These are phyloP conservation scores for Sinotaia quadrata DNA, from an alignment of 2,888 invertebrate species.

Conservation along the genomic window DNA sequence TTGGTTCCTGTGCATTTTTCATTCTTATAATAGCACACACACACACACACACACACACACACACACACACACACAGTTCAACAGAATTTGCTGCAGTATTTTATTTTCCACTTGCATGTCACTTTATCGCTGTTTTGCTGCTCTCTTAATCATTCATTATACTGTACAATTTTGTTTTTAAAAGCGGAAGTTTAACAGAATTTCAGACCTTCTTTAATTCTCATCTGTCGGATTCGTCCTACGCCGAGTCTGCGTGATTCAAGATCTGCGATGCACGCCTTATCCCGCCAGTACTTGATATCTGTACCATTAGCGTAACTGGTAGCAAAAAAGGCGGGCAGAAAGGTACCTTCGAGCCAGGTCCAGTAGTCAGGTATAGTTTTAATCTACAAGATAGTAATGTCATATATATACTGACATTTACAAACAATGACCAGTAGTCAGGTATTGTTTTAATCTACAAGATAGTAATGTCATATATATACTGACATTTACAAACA, in stretches of 20 bases:
- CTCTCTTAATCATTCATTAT: no score
- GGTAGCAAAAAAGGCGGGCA: slow-evolving; percentile 66
- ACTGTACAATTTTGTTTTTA: no score
- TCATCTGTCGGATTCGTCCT: slow-evolving; percentile 65
- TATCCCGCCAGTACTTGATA: slow-evolving; percentile 68
- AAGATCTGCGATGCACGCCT: slow-evolving; percentile 65
- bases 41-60: slow-evolving; percentile 22
- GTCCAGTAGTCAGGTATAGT: slow-evolving; percentile 61
- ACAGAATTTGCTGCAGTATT: no score
- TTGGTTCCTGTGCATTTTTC: no score
- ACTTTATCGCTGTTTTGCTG: no score
- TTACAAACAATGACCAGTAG: no score
- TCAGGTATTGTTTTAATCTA: slow-evolving; percentile 57
- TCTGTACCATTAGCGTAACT: slow-evolving; percentile 65
- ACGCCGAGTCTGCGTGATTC: slow-evolving; percentile 68
- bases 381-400: slow-evolving; percentile 49
- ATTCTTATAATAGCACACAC: no score
- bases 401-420: no score
- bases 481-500: no score
- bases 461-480: no score
- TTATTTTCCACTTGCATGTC: no score
- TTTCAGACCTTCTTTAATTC: slow-evolving; percentile 70
- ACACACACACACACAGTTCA: background rate
- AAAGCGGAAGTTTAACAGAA: no score
- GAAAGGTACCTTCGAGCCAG: slow-evolving; percentile 63